Evolutionary conservation across 2,797 vertebrate genomes (phyloP).

Genomic region (Eospalax fontanierii): DNA sequence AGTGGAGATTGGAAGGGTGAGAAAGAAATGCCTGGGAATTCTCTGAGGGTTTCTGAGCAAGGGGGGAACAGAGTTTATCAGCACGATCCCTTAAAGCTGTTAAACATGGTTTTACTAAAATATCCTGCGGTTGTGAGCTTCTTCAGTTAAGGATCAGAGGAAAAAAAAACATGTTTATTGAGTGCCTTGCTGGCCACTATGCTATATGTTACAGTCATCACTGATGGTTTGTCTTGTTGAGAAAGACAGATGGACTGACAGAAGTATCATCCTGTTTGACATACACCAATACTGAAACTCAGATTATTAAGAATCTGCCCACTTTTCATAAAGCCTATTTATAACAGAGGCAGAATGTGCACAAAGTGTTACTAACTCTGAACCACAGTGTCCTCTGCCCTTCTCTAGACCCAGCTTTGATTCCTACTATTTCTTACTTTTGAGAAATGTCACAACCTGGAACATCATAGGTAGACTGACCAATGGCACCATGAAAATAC

Average conservation of each 20-base stretch:
- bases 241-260: not conserved
- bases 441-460: not conserved
- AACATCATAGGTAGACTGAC: not conserved
- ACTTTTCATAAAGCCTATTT: not conserved
- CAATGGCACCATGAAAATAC: not conserved
- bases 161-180: not conserved
- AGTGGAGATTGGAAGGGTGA: not conserved
- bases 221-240: not conserved
- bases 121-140: not conserved
- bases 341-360: not conserved
- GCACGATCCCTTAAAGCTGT: not conserved
- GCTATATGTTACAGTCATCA: not conserved
- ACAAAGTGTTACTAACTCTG: not conserved
- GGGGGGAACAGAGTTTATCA: not conserved
- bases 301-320: not conserved
- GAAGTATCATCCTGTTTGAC: not conserved
- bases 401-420: fast-evolving
- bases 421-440: not conserved
- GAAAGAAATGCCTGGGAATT: not conserved
- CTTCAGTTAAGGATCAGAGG: not conserved
- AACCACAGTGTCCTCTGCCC: not conserved
- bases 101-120: not conserved
- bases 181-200: not conserved
- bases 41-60: not conserved
- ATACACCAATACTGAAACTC: not conserved